Conservation (phyloP, 1,140 invertebrate species). For the Drosophila kanapiae region DNA sequence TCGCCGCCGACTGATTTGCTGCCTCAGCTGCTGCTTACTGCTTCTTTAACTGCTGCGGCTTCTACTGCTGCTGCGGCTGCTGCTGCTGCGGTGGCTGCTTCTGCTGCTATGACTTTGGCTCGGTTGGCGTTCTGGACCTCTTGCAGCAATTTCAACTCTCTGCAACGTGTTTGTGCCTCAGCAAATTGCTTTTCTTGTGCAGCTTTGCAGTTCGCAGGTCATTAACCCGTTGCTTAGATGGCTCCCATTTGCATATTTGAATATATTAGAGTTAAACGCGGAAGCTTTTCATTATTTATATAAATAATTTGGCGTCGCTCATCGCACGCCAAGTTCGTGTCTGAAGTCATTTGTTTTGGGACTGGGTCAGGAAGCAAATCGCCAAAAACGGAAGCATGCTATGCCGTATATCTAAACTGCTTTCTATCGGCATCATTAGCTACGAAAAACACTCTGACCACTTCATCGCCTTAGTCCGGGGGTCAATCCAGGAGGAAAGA, state of each 20-base stretch:
- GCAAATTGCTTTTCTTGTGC: conserved; percentile 69
- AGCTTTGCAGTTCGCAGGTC: conserved; percentile 55
- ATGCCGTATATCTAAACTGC: conserved; percentile 36
- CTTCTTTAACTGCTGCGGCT: conserved; percentile 36
- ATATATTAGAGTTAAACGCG: conserved; percentile 58
- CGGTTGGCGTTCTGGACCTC: conserved; percentile 45
- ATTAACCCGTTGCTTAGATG: conserved; percentile 69
- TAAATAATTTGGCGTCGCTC: background rate
- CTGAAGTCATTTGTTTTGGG: conserved; percentile 66
- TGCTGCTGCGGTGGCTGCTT: conserved; percentile 15
- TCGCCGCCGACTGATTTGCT: conserved; percentile 75
- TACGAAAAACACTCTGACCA: conserved; percentile 33
- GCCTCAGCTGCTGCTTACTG: conserved; percentile 35
- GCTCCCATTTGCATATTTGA: conserved; percentile 44
- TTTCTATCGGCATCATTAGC: conserved; percentile 48
- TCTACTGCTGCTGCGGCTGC: conserved; percentile 9
- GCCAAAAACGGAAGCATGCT: conserved; percentile 60
- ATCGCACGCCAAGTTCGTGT: conserved; percentile 68
- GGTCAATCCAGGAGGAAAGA: conserved; percentile 38
- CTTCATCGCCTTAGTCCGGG: conserved; percentile 13
- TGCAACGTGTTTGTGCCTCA: conserved; percentile 66
- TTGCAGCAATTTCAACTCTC: conserved; percentile 41
- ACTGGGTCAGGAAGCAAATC: conserved; percentile 66
- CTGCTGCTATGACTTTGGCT: conserved; percentile 10
- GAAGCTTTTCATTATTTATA: conserved; percentile 40